Evolutionary conservation across 2,888 invertebrate species (phyloP), one percentile per base, ranked within the genome.

Genomic region (Alviniconcha strummeri): DNA sequence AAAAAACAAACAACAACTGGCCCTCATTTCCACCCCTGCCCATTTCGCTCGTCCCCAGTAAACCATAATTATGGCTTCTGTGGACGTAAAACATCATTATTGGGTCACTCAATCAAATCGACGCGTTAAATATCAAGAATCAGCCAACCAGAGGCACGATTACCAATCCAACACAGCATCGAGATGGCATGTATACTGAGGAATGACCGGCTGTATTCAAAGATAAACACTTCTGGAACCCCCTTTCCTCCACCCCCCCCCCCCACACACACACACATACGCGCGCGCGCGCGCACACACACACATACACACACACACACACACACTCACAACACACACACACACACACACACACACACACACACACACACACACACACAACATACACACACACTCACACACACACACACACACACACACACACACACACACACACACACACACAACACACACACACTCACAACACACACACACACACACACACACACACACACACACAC

Each of bases 271-370:
- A 15, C 72, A 54, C 72, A 52, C 54, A 13, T 52, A 52, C 13
- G 11, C 72, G 3, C 72, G 2, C 52, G 0, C 52, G 2, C 52
- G 4, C 52, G 0, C 52, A 52, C 52, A 72, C 11, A 52, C 11
- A 72, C 36, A 72, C 36, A 71, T 7, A 72, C 36, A 72, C 72
- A 72, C 36, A 72, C 72, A 72, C 36, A 72, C 36, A 71, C 69
- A 11, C 69, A 69, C 15, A 15, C 9, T 17, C 75, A 72, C 5
- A 8, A 75, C 75, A 75, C 55, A 55, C 75, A 75, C 55, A 55
- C 15, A 17, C 55, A 55, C 75, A 55, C 55, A 55, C 56, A 5
- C 55, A 75, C 55, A 55, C 19, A 71, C 71, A 19, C 19, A n/a
- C n/a, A 19, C 71, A n/a, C 71, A 19, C 71, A 7, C 52, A 5